Percentiles rank a stretch among this genome's conserved stretches.
Evolutionary conservation across 2,797 vertebrate species (phyloP).

Genomic region (Cossypha niveicapilla): DNA sequence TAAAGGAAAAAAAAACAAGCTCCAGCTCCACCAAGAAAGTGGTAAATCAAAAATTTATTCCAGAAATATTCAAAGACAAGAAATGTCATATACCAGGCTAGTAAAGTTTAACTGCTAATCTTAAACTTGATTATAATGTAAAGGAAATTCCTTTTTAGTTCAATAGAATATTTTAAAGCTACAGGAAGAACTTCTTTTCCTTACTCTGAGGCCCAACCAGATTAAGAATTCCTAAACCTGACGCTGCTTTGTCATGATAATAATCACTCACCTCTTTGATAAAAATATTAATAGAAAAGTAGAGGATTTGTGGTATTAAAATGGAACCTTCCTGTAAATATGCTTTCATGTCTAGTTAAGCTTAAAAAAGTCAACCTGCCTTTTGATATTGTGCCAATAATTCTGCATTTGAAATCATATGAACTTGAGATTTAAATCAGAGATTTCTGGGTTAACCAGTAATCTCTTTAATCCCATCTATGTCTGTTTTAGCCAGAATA

Average conservation of each 20-base stretch:
- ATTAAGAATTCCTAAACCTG: not conserved
- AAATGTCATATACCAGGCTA: not conserved
- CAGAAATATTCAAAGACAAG: not conserved
- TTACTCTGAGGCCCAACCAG: not conserved
- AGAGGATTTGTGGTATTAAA: not conserved
- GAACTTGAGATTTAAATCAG: not conserved
- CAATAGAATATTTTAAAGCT: not conserved
- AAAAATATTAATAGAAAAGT: not conserved
- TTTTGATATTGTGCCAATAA: not conserved
- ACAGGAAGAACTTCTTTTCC: not conserved
- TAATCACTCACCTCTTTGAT: not conserved
- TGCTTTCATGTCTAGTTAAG: not conserved
- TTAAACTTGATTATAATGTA: not conserved
- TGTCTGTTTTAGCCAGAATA: not conserved
- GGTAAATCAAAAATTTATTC: not conserved
- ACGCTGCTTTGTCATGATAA: not conserved
- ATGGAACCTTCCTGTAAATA: not conserved
- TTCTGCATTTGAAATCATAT: not conserved
- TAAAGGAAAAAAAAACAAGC: not conserved
- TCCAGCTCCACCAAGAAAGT: not conserved
- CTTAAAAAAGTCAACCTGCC: not conserved
- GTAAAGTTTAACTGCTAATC: not conserved
- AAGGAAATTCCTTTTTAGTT: not conserved
- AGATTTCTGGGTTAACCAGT: constrained; percentile 18
- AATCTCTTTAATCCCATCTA: constrained; percentile 35